These are phyloP conservation scores for Trichechus manatus DNA, from an alignment of 2,113 vertebrate genomes.

Conservation along the genomic window DNA sequence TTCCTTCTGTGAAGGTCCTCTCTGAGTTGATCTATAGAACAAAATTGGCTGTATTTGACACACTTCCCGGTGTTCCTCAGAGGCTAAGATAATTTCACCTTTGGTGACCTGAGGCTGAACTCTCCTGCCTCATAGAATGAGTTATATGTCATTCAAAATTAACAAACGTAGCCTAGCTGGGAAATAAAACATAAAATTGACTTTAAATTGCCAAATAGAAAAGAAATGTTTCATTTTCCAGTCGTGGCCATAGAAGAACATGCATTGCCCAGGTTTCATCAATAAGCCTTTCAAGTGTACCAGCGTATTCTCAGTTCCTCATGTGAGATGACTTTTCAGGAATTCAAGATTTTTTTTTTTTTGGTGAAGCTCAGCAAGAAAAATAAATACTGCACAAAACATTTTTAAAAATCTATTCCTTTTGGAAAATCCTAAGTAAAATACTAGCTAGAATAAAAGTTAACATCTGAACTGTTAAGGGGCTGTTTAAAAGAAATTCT, in stretches of 20 bases:
- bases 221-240: constrained; percentile 71
- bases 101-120: constrained; percentile 71
- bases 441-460: neutral
- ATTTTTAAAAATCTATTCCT: neutral
- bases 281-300: neutral
- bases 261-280: neutral
- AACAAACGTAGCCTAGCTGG: constrained; percentile 57
- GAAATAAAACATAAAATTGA: constrained; percentile 71
- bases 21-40: neutral
- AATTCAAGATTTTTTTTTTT: neutral
- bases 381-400: neutral
- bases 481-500: constrained; percentile 11
- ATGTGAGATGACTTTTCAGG: neutral
- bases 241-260: neutral
- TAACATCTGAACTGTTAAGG: neutral
- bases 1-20: neutral
- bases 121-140: constrained; percentile 53
- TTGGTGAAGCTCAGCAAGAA: neutral
- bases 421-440: constrained; percentile 55
- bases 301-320: neutral
- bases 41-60: constrained; percentile 6
- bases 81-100: constrained; percentile 57
- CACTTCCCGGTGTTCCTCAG: neutral
- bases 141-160: constrained; percentile 71
- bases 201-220: constrained; percentile 72